Base-by-base conservation (phyloP, 2,113 vertebrate genomes). In the Otis tarda region DNA sequence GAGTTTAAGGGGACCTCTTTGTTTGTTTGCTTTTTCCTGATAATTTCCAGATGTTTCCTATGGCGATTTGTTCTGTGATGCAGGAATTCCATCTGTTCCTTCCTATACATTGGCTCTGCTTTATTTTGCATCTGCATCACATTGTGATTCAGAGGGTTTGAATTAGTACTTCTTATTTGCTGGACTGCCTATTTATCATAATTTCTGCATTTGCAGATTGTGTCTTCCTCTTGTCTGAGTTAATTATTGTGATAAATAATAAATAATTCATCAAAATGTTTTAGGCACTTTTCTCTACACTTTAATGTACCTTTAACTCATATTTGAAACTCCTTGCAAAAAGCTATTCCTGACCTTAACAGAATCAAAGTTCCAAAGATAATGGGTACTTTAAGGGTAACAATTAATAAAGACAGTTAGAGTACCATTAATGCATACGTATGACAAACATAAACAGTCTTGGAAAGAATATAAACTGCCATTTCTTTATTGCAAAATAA, bases 41-140 rank as follows among this genome's bases (percentile, higher is more conserved):
- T 89, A 60, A 92, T 52, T 89, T 96, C 93, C 91, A 95, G 93
- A 89, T 80, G 83, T 89, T 92, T 89, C 75, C 64, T 31, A 47
- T 45, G 49, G 61, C 2, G 20, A 89, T 90, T 90, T 93, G 23
- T 70, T 91, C 88, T 76, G 71, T 81, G 68, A 87, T 50, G 31
- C 50, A 71, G 61, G 65, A 80, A 23, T 94, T 90, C 82, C 82
- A 65, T 96, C 64, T 85, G 83, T 83, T 91, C 50, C 49, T 83
- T 85, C 35, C 77, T n/a, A 57, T 28, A 37, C 15, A 7, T 30
- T 63, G 41, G 8, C n/a, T 94, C 78, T 69, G 59, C 74, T 89
- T 93, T 53, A 83, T 79, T 95, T 88, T 1, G 2, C 79, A 91
- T 84, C 73, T 79, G 53, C 31, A 82, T 68, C 43, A 41, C 39